phyloP scores from a whole-genome alignment of 2,888 invertebrate species.

The Phortica magna region DNA sequence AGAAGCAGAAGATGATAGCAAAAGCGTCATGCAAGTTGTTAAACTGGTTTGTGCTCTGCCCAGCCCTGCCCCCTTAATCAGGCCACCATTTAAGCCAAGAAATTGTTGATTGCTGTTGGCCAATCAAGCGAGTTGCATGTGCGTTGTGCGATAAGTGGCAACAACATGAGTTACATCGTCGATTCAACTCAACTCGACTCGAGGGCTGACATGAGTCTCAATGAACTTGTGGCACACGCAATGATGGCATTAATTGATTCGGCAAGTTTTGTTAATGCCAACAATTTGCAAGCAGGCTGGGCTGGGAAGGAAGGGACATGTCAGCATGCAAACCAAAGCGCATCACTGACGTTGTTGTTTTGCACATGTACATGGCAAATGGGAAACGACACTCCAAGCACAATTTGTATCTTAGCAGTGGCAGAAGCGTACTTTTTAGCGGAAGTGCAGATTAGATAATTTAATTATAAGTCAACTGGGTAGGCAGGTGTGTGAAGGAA shows the following conservation, averaged over 20 bases:
- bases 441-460: constrained; percentile 56
- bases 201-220: constrained; percentile 5
- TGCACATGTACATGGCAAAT: no score
- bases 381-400: no score
- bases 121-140: not conserved
- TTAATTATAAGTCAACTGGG: constrained; percentile 53
- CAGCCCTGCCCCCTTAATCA: not conserved
- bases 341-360: no score
- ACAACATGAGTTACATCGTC: constrained; percentile 1
- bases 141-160: constrained; percentile 3
- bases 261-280: no score
- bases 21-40: not conserved
- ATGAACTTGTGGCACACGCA: not conserved
- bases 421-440: not conserved
- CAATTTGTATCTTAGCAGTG: no score
- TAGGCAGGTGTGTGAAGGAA: not conserved
- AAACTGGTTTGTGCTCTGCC: not conserved
- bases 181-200: not conserved
- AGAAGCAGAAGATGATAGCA: no score
- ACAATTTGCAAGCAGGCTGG: no score
- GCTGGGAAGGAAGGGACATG: no score
- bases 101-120: constrained; percentile 21
- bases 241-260: not conserved
- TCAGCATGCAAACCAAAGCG: no score
- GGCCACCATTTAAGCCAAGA: no score